Base-by-base conservation (phyloP, 2,888 invertebrate genomes). In the Drosophila anomalipes region DNA sequence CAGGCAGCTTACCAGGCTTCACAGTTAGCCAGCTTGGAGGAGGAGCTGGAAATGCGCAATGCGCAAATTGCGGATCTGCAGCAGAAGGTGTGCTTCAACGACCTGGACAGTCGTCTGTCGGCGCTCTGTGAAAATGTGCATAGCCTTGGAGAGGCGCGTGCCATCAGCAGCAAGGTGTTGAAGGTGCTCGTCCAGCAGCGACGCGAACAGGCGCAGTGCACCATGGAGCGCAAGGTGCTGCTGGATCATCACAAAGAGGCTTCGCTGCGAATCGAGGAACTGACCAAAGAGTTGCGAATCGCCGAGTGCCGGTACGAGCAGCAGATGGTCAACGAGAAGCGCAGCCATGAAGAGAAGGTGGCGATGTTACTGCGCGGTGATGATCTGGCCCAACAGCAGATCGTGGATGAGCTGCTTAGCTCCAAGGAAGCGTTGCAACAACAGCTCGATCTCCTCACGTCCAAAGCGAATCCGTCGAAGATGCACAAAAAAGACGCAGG, bases 91-190 rank as follows among this genome's bases (percentile, higher is more conserved):
- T 92, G 97, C n/a, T 96, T 97, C 72, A 96, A 96, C 30, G 96
- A 97, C 89, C 81, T 94, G 95, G 97, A 97, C 82, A 95, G 95
- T 82, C 96, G 96, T 91, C 94, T 95, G 0, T 95, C 95, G 82
- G 94, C 95, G 0, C 95, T 96, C 71, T 96, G 95, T 94, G 96
- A 97, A 74, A 95, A 95, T 69, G 94, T 98, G 2, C 96, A 96
- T 77, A 95, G 96, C 0, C 95, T 97, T 95, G 94, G 94, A 0
- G 98, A 98, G 91, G 96, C 97, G 0, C 97, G 97, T 91, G 95
- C 94, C 33, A 96, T 96, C 0, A 91, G 97, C 2, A 96, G 94
- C 94, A 93, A 95, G 94, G 81, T 93, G 49, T 75, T 92, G 0
- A 90, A 85, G 54, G 81, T 85, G 4, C 65, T 93, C 4, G 86